Evolutionary conservation across 2,113 vertebrate species (phyloP), one percentile per base, ranked within the genome.

Genomic region (Otis tarda): DNA sequence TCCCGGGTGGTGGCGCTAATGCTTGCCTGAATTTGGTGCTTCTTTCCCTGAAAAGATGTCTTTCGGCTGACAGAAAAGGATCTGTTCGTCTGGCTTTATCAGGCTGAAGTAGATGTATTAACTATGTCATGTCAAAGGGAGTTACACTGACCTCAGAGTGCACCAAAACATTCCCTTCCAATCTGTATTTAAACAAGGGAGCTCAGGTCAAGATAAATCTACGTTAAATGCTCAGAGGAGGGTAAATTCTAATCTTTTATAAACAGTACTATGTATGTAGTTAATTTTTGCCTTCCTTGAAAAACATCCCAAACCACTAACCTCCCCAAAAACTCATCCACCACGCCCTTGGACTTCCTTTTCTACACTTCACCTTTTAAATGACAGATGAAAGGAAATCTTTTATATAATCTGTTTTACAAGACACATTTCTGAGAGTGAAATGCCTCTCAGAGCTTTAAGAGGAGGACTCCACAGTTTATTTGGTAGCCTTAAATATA

Each of bases 151-250:
- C 57, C 47, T 90, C 85, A 56, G 87, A 89, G 41, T 80, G 11
- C 88, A 94, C 93, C 61, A 94, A 86, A 92, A 94, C 27, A 78
- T 84, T 95, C 41, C 47, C 49, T 90, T 96, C 43, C 75, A 93
- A 92, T 85, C 50, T 86, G 12, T 90, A 83, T 94, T 97, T 93
- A 92, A 97, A 83, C 78, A 86, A 53, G 39, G 47, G 35, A 90
- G 47, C 93, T 94, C 78, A 89, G 56, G 35, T 95, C 81, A 96
- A 88, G 56, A 94, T 78, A 95, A 95, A 95, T 89, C 47, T 87
- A 35, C 19, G 28, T 93, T 73, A 94, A 83, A 93, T 64, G 73
- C 25, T 93, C 37, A 86, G 28, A 95, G 56, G 86, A 86, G 31
- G n/a, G 52, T 52, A 77, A 43, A 20, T 75, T 92, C 55, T 79